Conservation (phyloP, 2,888 invertebrate genomes). For the Acleris sparsana region DNA sequence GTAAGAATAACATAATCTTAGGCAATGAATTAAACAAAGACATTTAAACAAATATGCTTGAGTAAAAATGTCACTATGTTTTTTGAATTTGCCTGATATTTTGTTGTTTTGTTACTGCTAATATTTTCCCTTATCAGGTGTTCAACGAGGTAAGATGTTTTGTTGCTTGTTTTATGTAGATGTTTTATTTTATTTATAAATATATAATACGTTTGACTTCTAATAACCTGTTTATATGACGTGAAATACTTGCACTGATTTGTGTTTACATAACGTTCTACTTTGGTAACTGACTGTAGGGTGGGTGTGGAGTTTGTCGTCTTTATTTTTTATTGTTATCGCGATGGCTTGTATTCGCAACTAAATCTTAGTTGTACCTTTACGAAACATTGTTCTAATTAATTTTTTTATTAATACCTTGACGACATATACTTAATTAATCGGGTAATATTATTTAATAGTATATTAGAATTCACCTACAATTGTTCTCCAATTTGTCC, state of each 20-base stretch:
- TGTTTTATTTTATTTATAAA: conserved; percentile 54
- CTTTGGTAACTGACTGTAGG: conserved; percentile 14
- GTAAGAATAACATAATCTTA: conserved; percentile 21
- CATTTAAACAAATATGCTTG: background rate
- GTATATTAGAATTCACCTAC: conserved; percentile 11
- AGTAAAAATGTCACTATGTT: conserved; percentile 6
- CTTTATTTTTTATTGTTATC: conserved; percentile 11
- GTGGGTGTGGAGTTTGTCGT: conserved; percentile 13
- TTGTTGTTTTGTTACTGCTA: conserved; percentile 41
- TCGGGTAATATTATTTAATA: conserved; percentile 15
- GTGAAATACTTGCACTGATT: conserved; percentile 29
- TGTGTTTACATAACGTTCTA: conserved; percentile 26
- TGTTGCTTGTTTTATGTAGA: conserved; percentile 63
- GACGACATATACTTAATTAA: conserved; percentile 5
- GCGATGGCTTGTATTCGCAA: conserved; percentile 15
- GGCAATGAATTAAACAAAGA: background rate
- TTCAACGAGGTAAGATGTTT: conserved; percentile 73
- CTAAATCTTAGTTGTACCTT: conserved; percentile 8
- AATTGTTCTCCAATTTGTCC: conserved; percentile 16
- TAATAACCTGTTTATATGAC: conserved; percentile 40
- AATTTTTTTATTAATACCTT: background rate
- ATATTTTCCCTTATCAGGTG: conserved; percentile 73
- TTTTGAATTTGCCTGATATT: conserved; percentile 25
- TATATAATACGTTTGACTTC: conserved; percentile 46
- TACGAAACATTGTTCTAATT: conserved; percentile 23